Conservation (phyloP, 2,113 vertebrate species). For the Lontra canadensis region DNA sequence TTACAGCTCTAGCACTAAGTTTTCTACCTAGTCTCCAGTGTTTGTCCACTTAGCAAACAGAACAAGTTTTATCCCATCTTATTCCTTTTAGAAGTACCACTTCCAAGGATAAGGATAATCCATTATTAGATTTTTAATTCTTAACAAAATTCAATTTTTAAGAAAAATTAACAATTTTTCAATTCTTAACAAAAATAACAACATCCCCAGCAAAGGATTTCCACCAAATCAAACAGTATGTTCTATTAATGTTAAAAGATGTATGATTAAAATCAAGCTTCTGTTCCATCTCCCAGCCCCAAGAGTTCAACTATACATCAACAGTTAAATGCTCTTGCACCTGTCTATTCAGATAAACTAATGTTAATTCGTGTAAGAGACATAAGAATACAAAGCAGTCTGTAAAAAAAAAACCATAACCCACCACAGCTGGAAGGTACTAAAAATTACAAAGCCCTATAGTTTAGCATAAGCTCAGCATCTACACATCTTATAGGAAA, state of each 20-base stretch:
- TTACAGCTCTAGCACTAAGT: conserved; percentile 46
- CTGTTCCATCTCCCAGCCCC: conserved; percentile 22
- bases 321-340: neutral
- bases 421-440: neutral
- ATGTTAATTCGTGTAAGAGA: neutral
- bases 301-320: conserved; percentile 37
- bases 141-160: conserved; percentile 33
- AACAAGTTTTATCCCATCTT: conserved; percentile 50
- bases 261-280: conserved; percentile 62
- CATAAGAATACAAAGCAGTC: neutral
- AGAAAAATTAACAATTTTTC: neutral
- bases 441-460: neutral
- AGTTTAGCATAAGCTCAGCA: conserved; percentile 9
- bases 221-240: conserved; percentile 49
- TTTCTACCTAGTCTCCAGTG: conserved; percentile 43
- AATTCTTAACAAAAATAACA: conserved; percentile 36
- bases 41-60: conserved; percentile 60
- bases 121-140: conserved; percentile 58
- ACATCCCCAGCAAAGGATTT: conserved; percentile 38
- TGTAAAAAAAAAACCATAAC: neutral
- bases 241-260: conserved; percentile 60
- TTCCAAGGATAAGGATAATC: conserved; percentile 54
- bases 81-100: conserved; percentile 56
- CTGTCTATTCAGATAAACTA: conserved; percentile 46
- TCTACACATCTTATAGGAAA: conserved; percentile 12